These are phyloP conservation scores for Sicus ferrugineus DNA, from an alignment of 2,888 invertebrate genomes.

Conservation along the genomic window DNA sequence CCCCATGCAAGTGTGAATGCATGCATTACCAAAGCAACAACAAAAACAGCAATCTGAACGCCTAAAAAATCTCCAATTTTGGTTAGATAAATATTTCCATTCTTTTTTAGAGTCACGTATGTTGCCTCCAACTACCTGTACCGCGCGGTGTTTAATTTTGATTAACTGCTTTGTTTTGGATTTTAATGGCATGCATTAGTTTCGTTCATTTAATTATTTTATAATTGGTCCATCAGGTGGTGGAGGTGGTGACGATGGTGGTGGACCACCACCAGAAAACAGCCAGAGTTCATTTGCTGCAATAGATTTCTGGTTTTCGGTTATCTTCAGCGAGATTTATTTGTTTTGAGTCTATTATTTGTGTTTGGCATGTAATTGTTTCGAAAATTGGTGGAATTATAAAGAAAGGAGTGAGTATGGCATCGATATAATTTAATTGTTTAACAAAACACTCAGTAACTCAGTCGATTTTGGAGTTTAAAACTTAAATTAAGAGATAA, in stretches of 20 bases:
- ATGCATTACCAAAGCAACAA: conserved; percentile 10
- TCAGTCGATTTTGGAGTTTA: background rate
- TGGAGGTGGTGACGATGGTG: background rate
- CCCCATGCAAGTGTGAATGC: too few species aligned
- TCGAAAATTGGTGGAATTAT: background rate
- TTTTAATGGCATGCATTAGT: conserved; percentile 26
- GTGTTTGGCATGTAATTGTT: conserved; percentile 2
- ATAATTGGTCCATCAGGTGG: conserved; percentile 27
- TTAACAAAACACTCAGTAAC: background rate
- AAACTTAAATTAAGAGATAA: background rate
- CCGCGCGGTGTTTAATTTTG: conserved; percentile 27
- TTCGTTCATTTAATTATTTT: conserved; percentile 32
- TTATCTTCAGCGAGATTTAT: conserved; percentile 19
- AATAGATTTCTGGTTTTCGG: conserved; percentile 11
- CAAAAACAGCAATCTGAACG: background rate
- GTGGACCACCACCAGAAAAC: background rate
- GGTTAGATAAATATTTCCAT: conserved; percentile 49
- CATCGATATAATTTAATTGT: too few species aligned
- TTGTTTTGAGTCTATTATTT: conserved; percentile 15
- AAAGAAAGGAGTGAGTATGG: too few species aligned
- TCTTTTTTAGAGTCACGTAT: conserved; percentile 34
- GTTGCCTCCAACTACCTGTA: conserved; percentile 4
- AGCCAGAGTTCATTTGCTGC: background rate
- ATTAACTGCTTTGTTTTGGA: conserved; percentile 31
- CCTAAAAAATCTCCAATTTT: conserved; percentile 31